A percentile compares a stretch with the other conserved stretches of the same genome.
phyloP scores from a whole-genome alignment of 2,797 vertebrate species.

The Kryptolebias ocellatus region DNA sequence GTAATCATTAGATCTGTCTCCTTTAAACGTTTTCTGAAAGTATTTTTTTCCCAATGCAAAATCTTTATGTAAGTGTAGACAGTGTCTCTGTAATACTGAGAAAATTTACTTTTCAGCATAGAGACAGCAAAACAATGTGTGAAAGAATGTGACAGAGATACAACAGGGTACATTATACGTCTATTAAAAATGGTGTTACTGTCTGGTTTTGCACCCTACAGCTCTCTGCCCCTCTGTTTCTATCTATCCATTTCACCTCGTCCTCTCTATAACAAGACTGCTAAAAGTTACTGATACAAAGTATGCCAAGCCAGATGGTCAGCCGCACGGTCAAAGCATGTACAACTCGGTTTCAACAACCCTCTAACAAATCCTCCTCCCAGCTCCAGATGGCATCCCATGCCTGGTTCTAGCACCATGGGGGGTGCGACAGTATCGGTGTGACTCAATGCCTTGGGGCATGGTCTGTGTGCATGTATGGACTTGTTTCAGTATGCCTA shows the following conservation, averaged over 20 bases:
- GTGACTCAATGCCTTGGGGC: constrained; percentile 64
- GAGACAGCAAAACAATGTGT: not conserved
- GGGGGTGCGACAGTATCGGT: constrained; percentile 59
- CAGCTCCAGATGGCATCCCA: constrained; percentile 80
- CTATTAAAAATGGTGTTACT: constrained; percentile 63
- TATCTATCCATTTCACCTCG: constrained; percentile 59
- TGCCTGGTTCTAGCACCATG: constrained; percentile 76
- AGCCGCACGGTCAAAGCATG: constrained; percentile 77
- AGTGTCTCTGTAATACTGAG: not conserved
- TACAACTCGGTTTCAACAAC: constrained; percentile 79
- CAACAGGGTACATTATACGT: constrained; percentile 47
- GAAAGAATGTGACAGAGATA: constrained; percentile 11
- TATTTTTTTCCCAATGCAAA: not conserved
- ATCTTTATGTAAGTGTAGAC: not conserved
- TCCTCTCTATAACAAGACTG: constrained; percentile 63
- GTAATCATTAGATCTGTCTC: no score
- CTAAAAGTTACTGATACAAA: constrained; percentile 76
- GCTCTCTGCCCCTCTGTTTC: constrained; percentile 57
- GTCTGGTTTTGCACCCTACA: constrained; percentile 74
- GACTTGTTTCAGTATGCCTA: constrained; percentile 40
- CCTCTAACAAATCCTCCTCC: constrained; percentile 78
- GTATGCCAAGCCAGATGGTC: constrained; percentile 82
- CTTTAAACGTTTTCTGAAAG: not conserved
- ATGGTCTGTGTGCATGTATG: constrained; percentile 21
- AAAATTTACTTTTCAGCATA: not conserved